Evolutionary conservation across 2,888 invertebrate genomes (phyloP).

Genomic region (Hedya salicella): DNA sequence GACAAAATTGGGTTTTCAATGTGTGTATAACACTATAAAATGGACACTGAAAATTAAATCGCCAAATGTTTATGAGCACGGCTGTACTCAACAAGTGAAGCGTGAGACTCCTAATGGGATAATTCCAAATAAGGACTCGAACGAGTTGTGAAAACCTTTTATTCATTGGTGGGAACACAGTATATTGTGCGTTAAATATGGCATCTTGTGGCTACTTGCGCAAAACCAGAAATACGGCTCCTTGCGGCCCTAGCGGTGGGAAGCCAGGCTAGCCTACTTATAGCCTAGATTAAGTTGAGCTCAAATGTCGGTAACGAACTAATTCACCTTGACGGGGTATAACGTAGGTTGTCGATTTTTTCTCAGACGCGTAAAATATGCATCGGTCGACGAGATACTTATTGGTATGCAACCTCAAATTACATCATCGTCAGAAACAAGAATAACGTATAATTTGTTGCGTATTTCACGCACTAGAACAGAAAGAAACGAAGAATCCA

Average conservation of each 20-base stretch:
- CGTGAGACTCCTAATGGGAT: slow-evolving; percentile 13
- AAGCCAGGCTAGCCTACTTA: slow-evolving; percentile 33
- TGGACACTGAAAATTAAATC: no score
- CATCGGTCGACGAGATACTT: slow-evolving; percentile 26
- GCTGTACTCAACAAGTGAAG: background rate
- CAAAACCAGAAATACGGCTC: slow-evolving; percentile 50
- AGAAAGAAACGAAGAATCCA: slow-evolving; percentile 14
- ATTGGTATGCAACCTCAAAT: slow-evolving; percentile 18
- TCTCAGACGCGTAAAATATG: slow-evolving; percentile 41
- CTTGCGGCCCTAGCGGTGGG: slow-evolving; percentile 34
- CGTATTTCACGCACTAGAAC: slow-evolving; percentile 3
- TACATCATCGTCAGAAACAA: slow-evolving; percentile 23
- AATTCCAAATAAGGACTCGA: slow-evolving; percentile 25
- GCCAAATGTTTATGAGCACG: background rate
- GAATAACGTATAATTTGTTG: slow-evolving; percentile 5
- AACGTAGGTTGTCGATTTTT: slow-evolving; percentile 19
- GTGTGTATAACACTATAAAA: no score
- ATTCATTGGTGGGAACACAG: slow-evolving; percentile 27
- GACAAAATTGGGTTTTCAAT: no score
- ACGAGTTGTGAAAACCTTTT: slow-evolving; percentile 22
- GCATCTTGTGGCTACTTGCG: slow-evolving; percentile 45
- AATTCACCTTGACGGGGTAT: slow-evolving; percentile 59
- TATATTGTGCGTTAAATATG: slow-evolving; percentile 35
- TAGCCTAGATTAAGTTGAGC: slow-evolving; percentile 33
- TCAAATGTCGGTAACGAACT: slow-evolving; percentile 46